Base-by-base conservation (phyloP, 2,888 invertebrate genomes). In the Brachypalpus laphriformis region DNA sequence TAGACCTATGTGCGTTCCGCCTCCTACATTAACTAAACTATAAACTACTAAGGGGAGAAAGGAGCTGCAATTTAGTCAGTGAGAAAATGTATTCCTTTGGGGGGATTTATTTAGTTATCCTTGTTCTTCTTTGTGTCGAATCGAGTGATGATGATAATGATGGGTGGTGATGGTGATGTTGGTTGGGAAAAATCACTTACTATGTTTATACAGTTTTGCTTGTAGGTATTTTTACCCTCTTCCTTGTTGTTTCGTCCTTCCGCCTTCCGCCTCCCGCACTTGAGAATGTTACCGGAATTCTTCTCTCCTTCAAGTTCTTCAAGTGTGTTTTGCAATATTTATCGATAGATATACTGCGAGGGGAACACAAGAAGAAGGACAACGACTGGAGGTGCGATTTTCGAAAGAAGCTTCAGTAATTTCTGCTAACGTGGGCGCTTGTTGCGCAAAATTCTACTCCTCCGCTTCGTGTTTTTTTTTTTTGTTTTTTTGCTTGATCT, bases 131-230 rank as follows among this genome's bases (percentile, higher is more conserved):
- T 59, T 59, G 47, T 59, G 34, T 49, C 14, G 71, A 45, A 59
- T 71, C 25, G 25, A 16, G 25, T 71, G 37, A 59, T 47, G 49
- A 37, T 59, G 47, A 47, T 22, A 45, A 31, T 59, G 28, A 37
- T 37, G 40, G 45, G 14, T 49, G 66, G 11, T 34, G 51, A 14
- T 20, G 37, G 9, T 37, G 8, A 14, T 20, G 9, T 40, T 42
- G 11, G 16, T 42, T 56, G 22, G 22, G 22, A 34, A 16, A 70
- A 70, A 70, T 59, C 71, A 71, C 71, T 71, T 59, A 66, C 47
- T 66, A 66, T 47, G 63, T 63, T 54, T 54, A 31, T 31, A 31
- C 14, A 54, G 45, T 20, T 20, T 34, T 11, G 34, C 65, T 66
- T 65, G 61, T 45, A 18, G 42, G 45, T 42, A 61, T 42, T 42